A percentile compares a stretch with the other conserved stretches of the same genome.
These are phyloP conservation scores for Malacoraja senta DNA, from an alignment of 2,797 vertebrate species.

Conservation along the genomic window DNA sequence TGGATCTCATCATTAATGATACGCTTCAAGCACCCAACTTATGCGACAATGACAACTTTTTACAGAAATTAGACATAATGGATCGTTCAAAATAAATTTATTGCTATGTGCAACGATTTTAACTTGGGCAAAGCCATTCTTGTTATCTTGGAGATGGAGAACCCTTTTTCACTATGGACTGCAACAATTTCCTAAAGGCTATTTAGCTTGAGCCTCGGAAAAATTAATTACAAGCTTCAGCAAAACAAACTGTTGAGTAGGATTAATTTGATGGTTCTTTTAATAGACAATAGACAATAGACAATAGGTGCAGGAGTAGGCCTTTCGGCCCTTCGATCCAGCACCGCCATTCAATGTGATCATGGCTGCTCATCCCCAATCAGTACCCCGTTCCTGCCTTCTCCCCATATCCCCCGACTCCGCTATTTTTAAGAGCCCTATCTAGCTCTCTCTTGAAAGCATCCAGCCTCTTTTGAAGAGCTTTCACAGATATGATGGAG, in stretches of 20 bases:
- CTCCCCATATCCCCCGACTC: no score
- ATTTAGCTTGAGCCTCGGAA: no score
- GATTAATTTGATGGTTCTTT: background rate
- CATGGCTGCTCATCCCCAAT: no score
- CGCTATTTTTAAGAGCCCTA: no score
- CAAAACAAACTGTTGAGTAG: no score
- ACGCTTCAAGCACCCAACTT: background rate
- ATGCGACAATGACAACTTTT: background rate
- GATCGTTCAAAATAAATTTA: background rate
- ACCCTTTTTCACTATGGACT: background rate
- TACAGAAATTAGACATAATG: background rate
- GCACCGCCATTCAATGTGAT: no score
- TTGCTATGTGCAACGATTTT: background rate
- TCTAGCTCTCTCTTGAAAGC: no score
- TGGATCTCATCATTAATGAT: background rate
- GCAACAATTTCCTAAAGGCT: background rate
- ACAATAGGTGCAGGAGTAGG: no score
- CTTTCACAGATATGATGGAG: background rate
- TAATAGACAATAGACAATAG: no score
- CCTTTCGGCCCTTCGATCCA: no score
- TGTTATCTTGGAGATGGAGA: background rate
- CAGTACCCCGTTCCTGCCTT: no score
- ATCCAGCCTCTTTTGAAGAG: background rate
- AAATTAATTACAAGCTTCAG: no score
- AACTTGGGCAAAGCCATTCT: background rate